Percentiles rank a stretch among this genome's conserved stretches.
Evolutionary conservation across 1,140 invertebrate genomes (phyloP).

Genomic region (Pseudomyrmex sp.): DNA sequence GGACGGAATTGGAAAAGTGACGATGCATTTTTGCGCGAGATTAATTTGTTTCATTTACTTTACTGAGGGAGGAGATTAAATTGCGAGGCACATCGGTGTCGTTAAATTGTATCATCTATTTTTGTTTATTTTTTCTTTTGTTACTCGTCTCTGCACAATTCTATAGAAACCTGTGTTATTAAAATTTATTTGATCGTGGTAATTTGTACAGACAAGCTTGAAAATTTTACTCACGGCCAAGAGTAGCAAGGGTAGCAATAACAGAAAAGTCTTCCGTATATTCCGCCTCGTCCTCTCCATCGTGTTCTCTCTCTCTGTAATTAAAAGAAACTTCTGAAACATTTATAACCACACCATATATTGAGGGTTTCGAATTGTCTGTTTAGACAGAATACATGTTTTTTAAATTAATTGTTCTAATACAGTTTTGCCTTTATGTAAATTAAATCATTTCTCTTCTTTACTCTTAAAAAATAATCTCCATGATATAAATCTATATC

Average conservation of each 20-base stretch:
- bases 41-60: not conserved
- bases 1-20: conserved; percentile 31
- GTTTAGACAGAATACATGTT: conserved; percentile 4
- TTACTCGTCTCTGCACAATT: too few relatives aligned
- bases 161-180: too few relatives aligned
- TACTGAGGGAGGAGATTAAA: not conserved
- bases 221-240: conserved; percentile 80
- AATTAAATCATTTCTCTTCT: too few relatives aligned
- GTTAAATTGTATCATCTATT: too few relatives aligned
- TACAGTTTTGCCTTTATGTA: too few relatives aligned
- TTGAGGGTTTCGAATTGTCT: not conserved
- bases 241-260: conserved; percentile 77
- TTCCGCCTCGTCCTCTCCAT: conserved; percentile 84
- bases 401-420: not conserved
- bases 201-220: not conserved
- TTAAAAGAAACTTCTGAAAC: conserved; percentile 66
- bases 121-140: not conserved
- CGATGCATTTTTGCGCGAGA: not conserved
- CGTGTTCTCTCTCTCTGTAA: conserved; percentile 80
- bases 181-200: too few relatives aligned
- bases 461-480: not conserved
- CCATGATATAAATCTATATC: not conserved
- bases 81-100: not conserved
- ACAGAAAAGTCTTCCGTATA: conserved; percentile 80
- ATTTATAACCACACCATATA: not conserved